These are phyloP conservation scores for Lasioglossum zephyrum DNA, from an alignment of 2,888 invertebrate genomes.

Conservation along the genomic window DNA sequence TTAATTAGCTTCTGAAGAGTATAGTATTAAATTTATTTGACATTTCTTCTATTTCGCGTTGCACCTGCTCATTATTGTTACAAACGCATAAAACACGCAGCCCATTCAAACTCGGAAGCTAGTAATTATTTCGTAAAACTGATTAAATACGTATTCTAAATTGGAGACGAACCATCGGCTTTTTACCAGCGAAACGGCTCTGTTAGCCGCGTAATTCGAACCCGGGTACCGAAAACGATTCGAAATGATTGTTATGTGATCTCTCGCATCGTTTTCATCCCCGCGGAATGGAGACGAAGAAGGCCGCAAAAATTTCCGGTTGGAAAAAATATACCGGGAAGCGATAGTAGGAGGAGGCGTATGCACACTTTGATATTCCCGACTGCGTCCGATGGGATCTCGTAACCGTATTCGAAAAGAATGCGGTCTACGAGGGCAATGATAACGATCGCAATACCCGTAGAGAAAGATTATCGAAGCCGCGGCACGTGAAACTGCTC, in stretches of 20 bases:
- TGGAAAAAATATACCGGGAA: neutral
- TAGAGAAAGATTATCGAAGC: slow-evolving; percentile 58
- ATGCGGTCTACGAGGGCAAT: slow-evolving; percentile 45
- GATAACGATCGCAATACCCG: slow-evolving; percentile 57
- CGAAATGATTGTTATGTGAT: neutral
- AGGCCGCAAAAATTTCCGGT: neutral
- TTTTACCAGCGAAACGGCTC: neutral
- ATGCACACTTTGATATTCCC: slow-evolving; percentile 39
- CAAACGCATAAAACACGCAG: neutral
- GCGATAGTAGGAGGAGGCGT: neutral
- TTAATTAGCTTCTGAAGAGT: too few relatives aligned
- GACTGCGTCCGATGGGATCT: slow-evolving; percentile 14
- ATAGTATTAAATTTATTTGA: neutral
- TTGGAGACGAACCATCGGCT: too few relatives aligned
- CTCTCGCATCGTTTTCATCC: neutral
- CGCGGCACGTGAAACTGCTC: slow-evolving; percentile 29
- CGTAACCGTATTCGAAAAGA: slow-evolving; percentile 54
- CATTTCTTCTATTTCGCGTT: neutral
- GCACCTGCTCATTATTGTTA: neutral
- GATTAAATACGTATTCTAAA: neutral
- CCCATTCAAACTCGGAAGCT: neutral
- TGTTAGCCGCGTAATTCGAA: neutral
- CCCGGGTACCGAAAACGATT: neutral
- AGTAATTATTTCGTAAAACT: neutral
- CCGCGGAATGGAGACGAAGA: neutral